Evolutionary conservation across 92 coral and sea anemone species (phyloP), one percentile per base, ranked within the genome.

Genomic region (Siderastrea siderea): DNA sequence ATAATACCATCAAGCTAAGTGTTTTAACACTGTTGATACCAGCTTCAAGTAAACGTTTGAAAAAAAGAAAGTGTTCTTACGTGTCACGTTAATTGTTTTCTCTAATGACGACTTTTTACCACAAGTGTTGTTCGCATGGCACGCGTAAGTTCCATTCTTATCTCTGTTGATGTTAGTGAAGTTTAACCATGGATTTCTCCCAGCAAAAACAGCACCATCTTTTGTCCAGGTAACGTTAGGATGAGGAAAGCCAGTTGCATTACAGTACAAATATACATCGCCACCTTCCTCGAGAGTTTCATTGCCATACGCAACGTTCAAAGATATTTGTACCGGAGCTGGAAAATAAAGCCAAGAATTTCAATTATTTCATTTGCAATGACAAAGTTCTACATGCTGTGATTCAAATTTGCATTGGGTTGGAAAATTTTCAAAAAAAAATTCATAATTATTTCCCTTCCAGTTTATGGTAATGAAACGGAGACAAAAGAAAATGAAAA

Each of bases 101-200:
- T 0, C 8, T 5, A 43, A 14, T 16, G 44, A 4, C 3, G 0
- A 15, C 45, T 6, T 15, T 15, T 0, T 15, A 1, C 76, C 76
- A 48, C 76, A 71, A 47, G 76, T 71, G 76, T 71, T 71, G 55
- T 49, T 71, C 4, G 58, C 76, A 47, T 4, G 38, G 76, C 76
- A 71, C n/a, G 1, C 6, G 76, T 71, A 71, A 0, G 48, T 15
- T 49, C 76, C 76, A 15, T 3, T 3, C 1, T 71, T 12, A 4
- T 49, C 26, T 71, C 19, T 71, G 43, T 4, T 16, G 55, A 71
- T 49, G 57, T 16, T 71, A 47, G 43, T 71, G 45, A 71, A 48
- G 59, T 48, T 71, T 48, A 71, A 8, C 76, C 76, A 71, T 11
- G 45, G 11, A 9, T 13, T 14, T 14, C 9, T 3, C 17, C 6